phyloP scores from a whole-genome alignment of 2,113 vertebrate genomes.

The Pluvianellus socialis region DNA sequence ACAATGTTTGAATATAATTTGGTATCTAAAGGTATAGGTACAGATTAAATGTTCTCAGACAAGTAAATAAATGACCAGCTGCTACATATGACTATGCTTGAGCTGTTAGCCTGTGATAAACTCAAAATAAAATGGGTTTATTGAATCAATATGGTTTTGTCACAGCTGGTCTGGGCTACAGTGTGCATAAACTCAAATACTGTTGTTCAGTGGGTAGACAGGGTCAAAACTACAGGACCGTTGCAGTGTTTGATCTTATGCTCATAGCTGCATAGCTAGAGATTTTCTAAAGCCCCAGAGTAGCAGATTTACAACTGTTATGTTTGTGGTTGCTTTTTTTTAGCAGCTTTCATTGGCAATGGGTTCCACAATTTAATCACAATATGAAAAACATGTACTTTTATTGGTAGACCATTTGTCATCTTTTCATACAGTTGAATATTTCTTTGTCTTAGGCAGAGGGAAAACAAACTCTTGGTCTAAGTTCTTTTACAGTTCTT shows the following conservation, averaged over 20 bases:
- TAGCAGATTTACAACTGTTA: neutral
- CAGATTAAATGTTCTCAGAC: neutral
- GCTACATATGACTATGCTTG: neutral
- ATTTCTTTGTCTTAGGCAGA: neutral
- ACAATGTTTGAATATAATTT: neutral
- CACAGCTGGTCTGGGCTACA: neutral
- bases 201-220: neutral
- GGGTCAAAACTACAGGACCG: fast-evolving
- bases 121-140: neutral
- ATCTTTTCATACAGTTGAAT: neutral
- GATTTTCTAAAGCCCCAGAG: neutral
- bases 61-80: neutral
- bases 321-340: neutral
- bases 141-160: neutral
- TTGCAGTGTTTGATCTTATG: neutral
- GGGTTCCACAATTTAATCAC: neutral
- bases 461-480: neutral
- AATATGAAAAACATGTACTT: neutral
- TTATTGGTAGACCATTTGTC: neutral
- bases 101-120: neutral
- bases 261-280: neutral
- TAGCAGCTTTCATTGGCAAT: neutral
- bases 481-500: neutral
- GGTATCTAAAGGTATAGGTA: neutral
- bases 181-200: neutral